These are phyloP conservation scores for Helarctos malayanus DNA, from an alignment of 2,797 vertebrate genomes.

Conservation along the genomic window DNA sequence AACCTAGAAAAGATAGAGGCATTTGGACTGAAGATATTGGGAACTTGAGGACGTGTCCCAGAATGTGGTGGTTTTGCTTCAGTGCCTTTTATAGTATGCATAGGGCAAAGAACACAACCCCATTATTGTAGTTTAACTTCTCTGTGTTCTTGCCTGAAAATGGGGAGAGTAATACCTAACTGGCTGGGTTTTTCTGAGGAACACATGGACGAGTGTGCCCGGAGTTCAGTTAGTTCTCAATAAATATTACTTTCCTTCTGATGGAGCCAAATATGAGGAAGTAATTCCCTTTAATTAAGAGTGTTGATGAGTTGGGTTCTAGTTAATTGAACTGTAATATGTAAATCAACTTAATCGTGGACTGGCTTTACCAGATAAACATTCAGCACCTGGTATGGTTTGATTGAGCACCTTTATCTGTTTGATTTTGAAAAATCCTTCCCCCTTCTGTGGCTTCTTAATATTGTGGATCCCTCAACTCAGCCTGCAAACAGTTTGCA, in stretches of 20 bases:
- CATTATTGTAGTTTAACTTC: constrained; percentile 20
- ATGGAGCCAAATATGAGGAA: constrained; percentile 76
- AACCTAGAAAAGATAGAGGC: background rate
- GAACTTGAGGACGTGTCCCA: background rate
- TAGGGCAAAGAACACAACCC: background rate
- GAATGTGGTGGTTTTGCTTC: constrained; percentile 1
- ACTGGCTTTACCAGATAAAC: constrained; percentile 71
- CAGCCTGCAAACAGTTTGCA: background rate
- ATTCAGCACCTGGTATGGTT: constrained; percentile 73
- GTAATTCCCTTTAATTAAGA: constrained; percentile 81
- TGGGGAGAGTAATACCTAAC: background rate
- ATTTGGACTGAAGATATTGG: background rate
- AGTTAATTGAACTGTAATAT: constrained; percentile 85
- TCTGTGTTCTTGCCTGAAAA: constrained; percentile 17
- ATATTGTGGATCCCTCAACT: background rate
- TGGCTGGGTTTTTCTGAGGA: background rate
- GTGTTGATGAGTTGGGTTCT: constrained; percentile 82
- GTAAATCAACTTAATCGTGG: constrained; percentile 78
- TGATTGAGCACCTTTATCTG: constrained; percentile 73
- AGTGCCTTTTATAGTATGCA: background rate
- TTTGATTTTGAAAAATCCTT: constrained; percentile 74
- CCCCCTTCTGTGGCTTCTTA: constrained; percentile 45
- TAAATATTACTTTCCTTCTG: constrained; percentile 55
- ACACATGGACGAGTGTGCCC: background rate
- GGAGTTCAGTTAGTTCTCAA: constrained; percentile 53